Conservation (phyloP, 2,797 vertebrate genomes). For the Hemibagrus guttatus region DNA sequence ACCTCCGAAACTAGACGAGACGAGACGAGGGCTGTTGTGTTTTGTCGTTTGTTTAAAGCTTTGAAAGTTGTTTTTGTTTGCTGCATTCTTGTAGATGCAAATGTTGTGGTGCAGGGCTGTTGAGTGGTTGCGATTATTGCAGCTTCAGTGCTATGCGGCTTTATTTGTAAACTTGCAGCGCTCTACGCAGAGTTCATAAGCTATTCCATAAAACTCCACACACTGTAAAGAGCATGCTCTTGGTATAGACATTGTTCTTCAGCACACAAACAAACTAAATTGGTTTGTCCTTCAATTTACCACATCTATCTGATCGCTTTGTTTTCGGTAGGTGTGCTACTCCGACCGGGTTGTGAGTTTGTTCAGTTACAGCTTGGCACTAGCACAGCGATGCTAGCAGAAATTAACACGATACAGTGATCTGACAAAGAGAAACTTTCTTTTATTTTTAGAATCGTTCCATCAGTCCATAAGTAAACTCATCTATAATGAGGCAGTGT, state of each 20-base stretch:
- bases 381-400: not conserved
- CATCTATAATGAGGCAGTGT: not conserved
- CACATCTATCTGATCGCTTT: not conserved
- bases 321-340: not conserved
- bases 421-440: not conserved
- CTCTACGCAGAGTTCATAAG: not conserved
- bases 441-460: not conserved
- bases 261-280: not conserved
- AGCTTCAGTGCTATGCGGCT: not conserved
- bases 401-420: not conserved
- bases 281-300: not conserved
- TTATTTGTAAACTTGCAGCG: not conserved
- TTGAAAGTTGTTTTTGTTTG: slow-evolving; percentile 40
- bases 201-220: not conserved
- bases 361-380: not conserved
- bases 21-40: slow-evolving; percentile 44
- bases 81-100: not conserved
- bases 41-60: slow-evolving; percentile 24
- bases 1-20: slow-evolving; percentile 6
- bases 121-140: not conserved
- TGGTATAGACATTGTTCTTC: not conserved
- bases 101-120: no score
- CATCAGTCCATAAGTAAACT: not conserved
- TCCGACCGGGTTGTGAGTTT: not conserved
- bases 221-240: no score